A percentile compares a stretch with the other conserved stretches of the same genome.
phyloP scores from a whole-genome alignment of 2,888 invertebrate genomes.

The Watsonalla binaria region DNA sequence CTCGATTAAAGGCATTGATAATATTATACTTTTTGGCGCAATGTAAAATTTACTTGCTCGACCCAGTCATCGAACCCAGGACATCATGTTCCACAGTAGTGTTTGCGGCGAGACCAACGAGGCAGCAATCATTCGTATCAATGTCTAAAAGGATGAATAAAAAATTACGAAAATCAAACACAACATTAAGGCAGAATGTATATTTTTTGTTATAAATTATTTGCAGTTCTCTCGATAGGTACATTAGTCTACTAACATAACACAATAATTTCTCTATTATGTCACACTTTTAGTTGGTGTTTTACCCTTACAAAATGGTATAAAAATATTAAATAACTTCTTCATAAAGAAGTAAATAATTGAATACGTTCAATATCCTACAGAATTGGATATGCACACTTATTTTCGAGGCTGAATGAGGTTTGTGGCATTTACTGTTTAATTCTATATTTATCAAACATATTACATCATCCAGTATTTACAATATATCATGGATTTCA shows the following conservation, averaged over 20 bases:
- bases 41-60: too few relatives aligned
- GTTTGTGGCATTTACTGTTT: neutral
- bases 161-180: conserved; percentile 35
- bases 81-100: too few relatives aligned
- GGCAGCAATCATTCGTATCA: too few relatives aligned
- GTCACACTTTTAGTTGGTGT: conserved; percentile 68
- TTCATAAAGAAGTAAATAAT: conserved; percentile 32
- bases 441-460: too few relatives aligned
- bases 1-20: too few relatives aligned
- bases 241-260: conserved; percentile 60
- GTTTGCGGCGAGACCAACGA: too few relatives aligned
- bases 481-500: too few relatives aligned
- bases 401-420: conserved; percentile 31
- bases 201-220: conserved; percentile 74
- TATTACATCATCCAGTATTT: too few relatives aligned
- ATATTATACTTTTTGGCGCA: too few relatives aligned
- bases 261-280: conserved; percentile 60
- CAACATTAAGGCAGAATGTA: conserved; percentile 62
- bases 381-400: conserved; percentile 22
- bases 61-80: too few relatives aligned
- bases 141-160: neutral
- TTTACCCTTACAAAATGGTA: conserved; percentile 52
- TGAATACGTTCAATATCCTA: conserved; percentile 21
- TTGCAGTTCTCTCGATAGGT: conserved; percentile 62
- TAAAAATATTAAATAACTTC: conserved; percentile 43